Conservation (phyloP, 2,888 invertebrate genomes). For the Nomada hirtipes region DNA sequence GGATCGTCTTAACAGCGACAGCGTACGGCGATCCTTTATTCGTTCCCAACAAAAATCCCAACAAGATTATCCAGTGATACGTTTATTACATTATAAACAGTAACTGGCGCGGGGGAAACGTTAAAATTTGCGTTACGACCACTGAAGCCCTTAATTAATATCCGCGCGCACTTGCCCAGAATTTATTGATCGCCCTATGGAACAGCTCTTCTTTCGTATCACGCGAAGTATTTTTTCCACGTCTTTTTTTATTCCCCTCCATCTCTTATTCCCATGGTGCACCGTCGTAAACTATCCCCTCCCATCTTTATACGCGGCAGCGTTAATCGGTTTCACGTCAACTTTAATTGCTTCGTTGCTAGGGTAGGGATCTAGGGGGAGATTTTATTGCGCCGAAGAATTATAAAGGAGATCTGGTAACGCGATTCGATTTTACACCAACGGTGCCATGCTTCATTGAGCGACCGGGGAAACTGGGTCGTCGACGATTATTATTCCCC, state of each 20-base stretch:
- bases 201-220: background rate
- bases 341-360: background rate
- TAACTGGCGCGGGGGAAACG: background rate
- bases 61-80: no score
- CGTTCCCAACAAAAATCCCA: no score
- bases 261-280: background rate
- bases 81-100: no score
- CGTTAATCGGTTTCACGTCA: background rate
- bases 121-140: background rate
- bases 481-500: slow-evolving; percentile 50
- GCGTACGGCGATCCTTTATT: no score
- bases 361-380: background rate
- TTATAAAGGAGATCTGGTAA: slow-evolving; percentile 13
- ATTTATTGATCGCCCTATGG: background rate
- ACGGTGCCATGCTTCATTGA: slow-evolving; percentile 40
- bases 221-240: background rate
- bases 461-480: slow-evolving; percentile 59
- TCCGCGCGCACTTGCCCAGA: background rate
- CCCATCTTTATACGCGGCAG: background rate
- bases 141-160: background rate
- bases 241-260: background rate
- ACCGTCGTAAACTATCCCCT: background rate
- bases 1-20: no score
- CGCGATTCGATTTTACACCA: slow-evolving; percentile 40
- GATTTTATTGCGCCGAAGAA: slow-evolving; percentile 2